Conservation (phyloP, 2,888 invertebrate genomes). For the Atrina japonica region DNA sequence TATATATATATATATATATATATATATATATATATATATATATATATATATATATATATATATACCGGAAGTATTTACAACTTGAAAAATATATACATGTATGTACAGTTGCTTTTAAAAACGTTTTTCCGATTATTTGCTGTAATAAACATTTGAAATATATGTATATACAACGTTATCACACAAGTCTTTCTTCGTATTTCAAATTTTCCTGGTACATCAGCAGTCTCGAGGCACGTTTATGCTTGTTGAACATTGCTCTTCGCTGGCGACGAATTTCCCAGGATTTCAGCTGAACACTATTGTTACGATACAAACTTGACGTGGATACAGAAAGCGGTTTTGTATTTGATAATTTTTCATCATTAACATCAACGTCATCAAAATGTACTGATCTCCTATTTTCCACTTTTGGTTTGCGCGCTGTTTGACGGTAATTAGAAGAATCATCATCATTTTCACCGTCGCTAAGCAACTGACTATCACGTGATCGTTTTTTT, state of each 20-base stretch:
- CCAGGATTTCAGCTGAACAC: conserved; percentile 39
- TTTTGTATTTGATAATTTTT: not conserved
- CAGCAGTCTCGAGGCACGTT: conserved; percentile 27
- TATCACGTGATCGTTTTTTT: conserved; percentile 21
- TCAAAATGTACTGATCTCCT: conserved; percentile 27
- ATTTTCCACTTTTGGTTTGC: conserved; percentile 1
- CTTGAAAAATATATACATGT: too few relatives aligned
- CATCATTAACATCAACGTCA: conserved; percentile 7
- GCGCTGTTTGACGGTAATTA: not conserved
- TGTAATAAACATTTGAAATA: too few relatives aligned
- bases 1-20: too few relatives aligned
- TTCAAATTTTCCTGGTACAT: conserved; percentile 5
- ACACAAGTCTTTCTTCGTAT: conserved; percentile 28
- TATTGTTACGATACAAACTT: conserved; percentile 21
- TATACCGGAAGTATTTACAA: too few relatives aligned
- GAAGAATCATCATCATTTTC: conserved; percentile 1
- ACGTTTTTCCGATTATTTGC: too few relatives aligned
- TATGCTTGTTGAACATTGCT: conserved; percentile 32
- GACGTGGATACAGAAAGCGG: conserved; percentile 24
- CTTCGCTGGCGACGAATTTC: conserved; percentile 39
- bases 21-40: too few relatives aligned
- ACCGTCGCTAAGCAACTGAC: conserved; percentile 22
- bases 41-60: too few relatives aligned
- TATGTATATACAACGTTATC: too few relatives aligned
- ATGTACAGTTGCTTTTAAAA: too few relatives aligned